Evolutionary conservation across 2,797 vertebrate species (phyloP), one percentile per base, ranked within the genome.

Genomic region (Molossus molossus): DNA sequence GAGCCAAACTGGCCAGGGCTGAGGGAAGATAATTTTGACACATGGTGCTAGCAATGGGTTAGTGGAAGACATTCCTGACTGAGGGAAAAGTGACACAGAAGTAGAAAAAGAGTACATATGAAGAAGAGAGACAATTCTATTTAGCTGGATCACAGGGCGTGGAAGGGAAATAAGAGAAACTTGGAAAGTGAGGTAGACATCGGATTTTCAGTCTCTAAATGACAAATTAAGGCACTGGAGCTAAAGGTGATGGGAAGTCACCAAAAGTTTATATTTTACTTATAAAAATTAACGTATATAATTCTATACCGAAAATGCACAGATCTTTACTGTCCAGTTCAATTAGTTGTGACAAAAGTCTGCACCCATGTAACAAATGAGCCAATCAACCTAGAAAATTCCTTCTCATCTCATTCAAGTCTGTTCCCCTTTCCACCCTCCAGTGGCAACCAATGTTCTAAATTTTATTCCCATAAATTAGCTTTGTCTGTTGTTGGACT

Each of bases 11-110:
- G 33, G 33, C 33, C 33, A 33, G 33, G 33, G 33, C 33, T 72
- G 62, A 90, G 13, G 45, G 69, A 96, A 83, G 57, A 82, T 86
- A 33, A 70, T 94, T 95, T 76, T 83, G 81, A 87, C 18, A 50
- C 5, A 18, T 45, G 27, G 45, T 79, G 8, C 9, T 72, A 40
- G 21, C 25, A 65, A 29, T 60, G 18, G 18, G 8, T 55, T 18
- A 87, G 7, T 25, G 25, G 23, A 87, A 48, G 33, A 84, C 29
- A 40, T 77, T 65, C 53, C 14, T 60, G 20, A 84, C 12, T 53
- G 57, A 84, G 29, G 60, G 25, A 67, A 53, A 79, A 67, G 25
- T 48, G 15, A 73, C 45, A 69, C 27, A 87, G 40, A 94, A 70
- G 3, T 40, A 3, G 62, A 27, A 82, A 91, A 81, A 87, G 8